phyloP scores from a whole-genome alignment of 2,888 invertebrate genomes.

The Phania funesta region DNA sequence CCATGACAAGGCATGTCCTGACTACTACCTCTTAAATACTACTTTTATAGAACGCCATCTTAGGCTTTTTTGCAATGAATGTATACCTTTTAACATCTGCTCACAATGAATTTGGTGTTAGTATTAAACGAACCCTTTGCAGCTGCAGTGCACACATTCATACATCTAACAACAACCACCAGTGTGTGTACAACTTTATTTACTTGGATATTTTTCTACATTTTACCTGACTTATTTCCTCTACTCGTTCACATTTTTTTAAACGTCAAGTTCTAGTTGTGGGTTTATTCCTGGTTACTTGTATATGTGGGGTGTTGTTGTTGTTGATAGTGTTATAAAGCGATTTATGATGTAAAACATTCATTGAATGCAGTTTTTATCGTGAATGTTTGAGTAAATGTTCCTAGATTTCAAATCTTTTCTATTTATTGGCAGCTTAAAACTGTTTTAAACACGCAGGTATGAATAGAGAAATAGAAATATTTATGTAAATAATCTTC shows the following conservation, averaged over 20 bases:
- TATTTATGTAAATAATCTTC: conserved; percentile 7
- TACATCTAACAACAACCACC: conserved; percentile 1
- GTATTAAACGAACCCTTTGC: neutral
- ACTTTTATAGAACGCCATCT: no score
- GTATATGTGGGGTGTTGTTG: conserved; percentile 51
- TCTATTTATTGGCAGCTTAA: conserved; percentile 34
- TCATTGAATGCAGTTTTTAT: conserved; percentile 47
- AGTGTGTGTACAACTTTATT: conserved; percentile 25
- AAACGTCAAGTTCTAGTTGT: neutral
- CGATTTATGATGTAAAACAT: conserved; percentile 53
- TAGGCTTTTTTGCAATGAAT: neutral
- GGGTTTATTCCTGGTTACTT: neutral
- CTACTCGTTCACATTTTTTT: neutral
- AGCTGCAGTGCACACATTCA: conserved; percentile 14
- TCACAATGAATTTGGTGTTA: neutral
- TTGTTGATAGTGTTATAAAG: conserved; percentile 59
- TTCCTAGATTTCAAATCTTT: conserved; percentile 9
- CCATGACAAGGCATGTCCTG: no score
- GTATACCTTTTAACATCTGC: neutral
- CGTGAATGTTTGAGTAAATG: neutral
- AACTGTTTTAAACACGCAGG: conserved; percentile 1
- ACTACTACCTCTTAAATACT: no score
- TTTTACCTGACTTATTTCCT: conserved; percentile 40
- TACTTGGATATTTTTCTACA: conserved; percentile 10
- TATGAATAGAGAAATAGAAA: neutral